Percentiles rank a stretch among this genome's conserved stretches.
These are phyloP conservation scores for Anser brachyrhynchus DNA, from an alignment of 2,113 vertebrate species.

Conservation along the genomic window DNA sequence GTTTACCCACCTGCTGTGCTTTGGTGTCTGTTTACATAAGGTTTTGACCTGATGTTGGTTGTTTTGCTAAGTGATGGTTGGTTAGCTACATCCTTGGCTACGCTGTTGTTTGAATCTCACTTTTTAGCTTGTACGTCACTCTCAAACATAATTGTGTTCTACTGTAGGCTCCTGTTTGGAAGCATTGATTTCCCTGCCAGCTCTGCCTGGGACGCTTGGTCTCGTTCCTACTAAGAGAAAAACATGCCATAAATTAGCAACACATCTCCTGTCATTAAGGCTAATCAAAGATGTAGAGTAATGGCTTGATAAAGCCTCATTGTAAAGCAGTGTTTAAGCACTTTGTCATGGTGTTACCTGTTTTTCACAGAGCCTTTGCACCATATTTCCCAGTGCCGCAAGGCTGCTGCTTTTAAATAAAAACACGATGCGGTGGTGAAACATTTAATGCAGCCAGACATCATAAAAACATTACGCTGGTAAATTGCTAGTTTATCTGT, in stretches of 20 bases:
- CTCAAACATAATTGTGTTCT: not conserved
- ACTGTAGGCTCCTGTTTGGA: not conserved
- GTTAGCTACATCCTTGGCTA: slow-evolving; percentile 10
- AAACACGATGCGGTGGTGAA: not conserved
- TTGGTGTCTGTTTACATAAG: not conserved
- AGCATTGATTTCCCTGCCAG: not conserved
- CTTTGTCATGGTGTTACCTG: not conserved
- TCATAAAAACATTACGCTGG: not conserved
- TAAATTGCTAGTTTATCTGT: slow-evolving; percentile 2
- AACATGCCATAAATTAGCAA: not conserved
- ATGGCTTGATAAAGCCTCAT: not conserved
- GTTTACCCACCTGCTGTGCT: slow-evolving; percentile 11
- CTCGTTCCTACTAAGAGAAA: not conserved
- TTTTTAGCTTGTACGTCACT: not conserved
- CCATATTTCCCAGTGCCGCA: not conserved
- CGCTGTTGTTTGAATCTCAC: not conserved
- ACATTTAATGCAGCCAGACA: not conserved
- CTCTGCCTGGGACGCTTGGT: not conserved
- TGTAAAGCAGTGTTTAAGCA: not conserved
- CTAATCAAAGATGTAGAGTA: not conserved
- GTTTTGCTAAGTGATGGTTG: not conserved
- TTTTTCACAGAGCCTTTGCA: not conserved
- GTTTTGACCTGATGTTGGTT: not conserved
- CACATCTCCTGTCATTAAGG: not conserved
- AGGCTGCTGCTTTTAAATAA: not conserved